Base-by-base conservation (phyloP, 2,888 invertebrate genomes). In the Epinotia nisella region DNA sequence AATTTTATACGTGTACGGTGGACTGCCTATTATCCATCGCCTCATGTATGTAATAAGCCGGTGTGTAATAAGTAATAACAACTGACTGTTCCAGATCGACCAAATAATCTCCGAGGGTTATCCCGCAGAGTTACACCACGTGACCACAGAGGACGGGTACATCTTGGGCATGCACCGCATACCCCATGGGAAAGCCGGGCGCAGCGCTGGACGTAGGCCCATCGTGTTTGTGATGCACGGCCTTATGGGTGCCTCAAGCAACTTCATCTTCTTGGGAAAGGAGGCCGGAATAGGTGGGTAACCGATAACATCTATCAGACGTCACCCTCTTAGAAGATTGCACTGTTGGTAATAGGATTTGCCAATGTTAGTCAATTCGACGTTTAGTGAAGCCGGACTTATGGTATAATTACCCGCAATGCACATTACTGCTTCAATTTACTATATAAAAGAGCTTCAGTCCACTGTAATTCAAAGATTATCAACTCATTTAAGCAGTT, bases 161-260 rank as follows among this genome's bases (percentile, higher is more conserved):
- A 85, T 87, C 56, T 77, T 90, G 70, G 83, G 83, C 70, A 81
- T 90, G 80, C 85, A 89, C 74, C 82, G 90, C 67, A 90, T 90
- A 41, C 87, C 90, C 1, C 75, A 81, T 41, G 82, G 83, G n/a
- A 78, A 72, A 68, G 64, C 60, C 5, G 74, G 77, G 39, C 35
- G 51, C 3, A 68, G 73, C 1, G 74, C 76, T 1, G 67, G 19
- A 4, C 65, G 75, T 39, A 79, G 80, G 60, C 85, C 88, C 0
- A 83, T 86, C 1, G 87, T 89, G 0, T 85, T 90, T 67, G 67
- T 88, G 2, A 88, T 90, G 89, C 90, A 90, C 64, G 90, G 90
- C 0, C 77, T 88, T 0, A 66, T 81, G 17, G 76, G 81, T 1
- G 76, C 83, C 4, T 86, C 89, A 0, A 79, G 77, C 51, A 71